Percentiles rank a stretch among this genome's conserved stretches.
Conservation (phyloP, 2,888 invertebrate genomes). For the Plutella xylostella region DNA sequence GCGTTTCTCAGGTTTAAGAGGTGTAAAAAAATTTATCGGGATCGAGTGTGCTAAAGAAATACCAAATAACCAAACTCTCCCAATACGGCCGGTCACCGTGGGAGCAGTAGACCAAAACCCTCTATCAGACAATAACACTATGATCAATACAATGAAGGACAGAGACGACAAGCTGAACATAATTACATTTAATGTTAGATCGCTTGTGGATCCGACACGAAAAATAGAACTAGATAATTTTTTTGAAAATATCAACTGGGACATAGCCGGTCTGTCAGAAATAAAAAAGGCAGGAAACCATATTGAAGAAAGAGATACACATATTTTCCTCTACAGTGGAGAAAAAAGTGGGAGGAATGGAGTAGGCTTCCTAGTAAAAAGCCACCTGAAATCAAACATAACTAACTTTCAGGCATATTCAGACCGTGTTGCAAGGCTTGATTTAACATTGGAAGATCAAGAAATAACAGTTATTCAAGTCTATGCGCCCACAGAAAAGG, state of each 20-base stretch:
- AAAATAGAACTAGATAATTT: conserved; percentile 11
- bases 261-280: conserved; percentile 14
- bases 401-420: neutral
- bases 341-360: conserved; percentile 12
- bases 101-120: too few relatives aligned
- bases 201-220: too few relatives aligned
- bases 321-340: conserved; percentile 12
- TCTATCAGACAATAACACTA: too few relatives aligned
- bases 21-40: too few relatives aligned
- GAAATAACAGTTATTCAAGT: conserved; percentile 4
- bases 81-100: too few relatives aligned
- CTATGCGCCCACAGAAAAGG: neutral
- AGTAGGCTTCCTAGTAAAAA: conserved; percentile 16
- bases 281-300: conserved; percentile 7
- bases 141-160: too few relatives aligned
- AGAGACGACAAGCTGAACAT: too few relatives aligned
- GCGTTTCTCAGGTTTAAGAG: too few relatives aligned
- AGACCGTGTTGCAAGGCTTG: conserved; percentile 10
- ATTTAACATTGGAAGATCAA: conserved; percentile 2
- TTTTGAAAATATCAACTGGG: conserved; percentile 11
- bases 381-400: conserved; percentile 7
- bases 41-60: too few relatives aligned
- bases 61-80: too few relatives aligned
- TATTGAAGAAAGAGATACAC: conserved; percentile 13
- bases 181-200: too few relatives aligned